Evolutionary conservation across 2,113 vertebrate genomes (phyloP).

Genomic region (Scortum barcoo): DNA sequence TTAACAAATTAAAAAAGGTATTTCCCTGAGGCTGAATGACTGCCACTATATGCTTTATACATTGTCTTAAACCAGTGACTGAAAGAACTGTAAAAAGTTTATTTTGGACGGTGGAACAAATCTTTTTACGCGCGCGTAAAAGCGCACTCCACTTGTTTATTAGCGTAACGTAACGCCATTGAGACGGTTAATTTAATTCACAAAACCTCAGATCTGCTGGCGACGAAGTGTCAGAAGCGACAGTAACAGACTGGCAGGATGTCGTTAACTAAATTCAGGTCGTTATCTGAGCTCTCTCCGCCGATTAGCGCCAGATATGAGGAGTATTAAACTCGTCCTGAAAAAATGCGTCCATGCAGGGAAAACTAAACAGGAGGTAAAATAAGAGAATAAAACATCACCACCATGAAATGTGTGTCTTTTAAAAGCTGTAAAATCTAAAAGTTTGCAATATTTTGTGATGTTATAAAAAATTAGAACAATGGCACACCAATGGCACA

Average conservation of each 20-base stretch:
- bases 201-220: slow-evolving; percentile 30
- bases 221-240: slow-evolving; percentile 31
- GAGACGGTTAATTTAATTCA: slow-evolving; percentile 48
- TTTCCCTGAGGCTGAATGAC: not conserved
- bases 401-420: not conserved
- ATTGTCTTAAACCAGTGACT: not conserved
- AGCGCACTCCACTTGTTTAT: not conserved
- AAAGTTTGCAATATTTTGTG: slow-evolving; percentile 1
- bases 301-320: slow-evolving; percentile 49
- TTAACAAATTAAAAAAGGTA: slow-evolving; percentile 50
- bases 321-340: slow-evolving; percentile 40
- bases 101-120: not conserved
- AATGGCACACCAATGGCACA: not conserved
- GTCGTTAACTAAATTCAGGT: slow-evolving; percentile 70
- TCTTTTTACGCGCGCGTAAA: slow-evolving; percentile 37
- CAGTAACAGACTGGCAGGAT: slow-evolving; percentile 43
- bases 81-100: not conserved
- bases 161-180: slow-evolving; percentile 9
- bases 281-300: slow-evolving; percentile 4
- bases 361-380: not conserved
- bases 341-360: not conserved
- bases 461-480: not conserved
- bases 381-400: not conserved
- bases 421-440: not conserved
- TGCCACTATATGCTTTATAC: not conserved